phyloP scores from a whole-genome alignment of 2,888 invertebrate genomes.

The Oscheius sp. region DNA sequence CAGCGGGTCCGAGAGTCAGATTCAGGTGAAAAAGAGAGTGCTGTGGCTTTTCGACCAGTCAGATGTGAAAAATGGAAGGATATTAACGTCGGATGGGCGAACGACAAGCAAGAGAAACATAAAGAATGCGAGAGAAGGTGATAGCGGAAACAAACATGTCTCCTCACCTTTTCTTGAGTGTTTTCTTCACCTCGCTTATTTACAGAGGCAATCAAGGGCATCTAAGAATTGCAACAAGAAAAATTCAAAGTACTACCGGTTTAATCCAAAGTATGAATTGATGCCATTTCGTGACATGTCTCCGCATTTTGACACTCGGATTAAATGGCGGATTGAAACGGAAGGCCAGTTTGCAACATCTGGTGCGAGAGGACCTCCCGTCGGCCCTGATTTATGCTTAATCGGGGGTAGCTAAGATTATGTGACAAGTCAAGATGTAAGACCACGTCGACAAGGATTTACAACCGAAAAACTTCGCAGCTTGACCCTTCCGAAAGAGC shows the following conservation, averaged over 20 bases:
- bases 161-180: not conserved
- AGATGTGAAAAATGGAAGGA: constrained; percentile 8
- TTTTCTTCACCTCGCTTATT: not conserved
- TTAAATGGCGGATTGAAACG: too few relatives aligned
- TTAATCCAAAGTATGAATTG: too few relatives aligned
- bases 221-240: not conserved
- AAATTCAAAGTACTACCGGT: not conserved
- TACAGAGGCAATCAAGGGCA: not conserved
- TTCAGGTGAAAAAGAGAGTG: not conserved
- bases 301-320: too few relatives aligned
- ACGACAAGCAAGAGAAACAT: not conserved
- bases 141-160: too few relatives aligned
- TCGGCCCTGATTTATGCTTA: constrained; percentile 28
- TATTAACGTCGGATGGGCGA: not conserved
- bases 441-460: not conserved
- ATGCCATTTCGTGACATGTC: too few relatives aligned
- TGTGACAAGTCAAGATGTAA: constrained; percentile 2
- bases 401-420: constrained; percentile 23
- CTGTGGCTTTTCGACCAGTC: constrained; percentile 11
- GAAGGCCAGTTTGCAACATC: constrained; percentile 20
- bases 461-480: not conserved
- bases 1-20: not conserved
- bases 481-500: not conserved
- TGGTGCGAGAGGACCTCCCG: constrained; percentile 26
- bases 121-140: not conserved